These are phyloP conservation scores for Erebia ligea DNA, from an alignment of 2,888 invertebrate genomes.

Conservation along the genomic window DNA sequence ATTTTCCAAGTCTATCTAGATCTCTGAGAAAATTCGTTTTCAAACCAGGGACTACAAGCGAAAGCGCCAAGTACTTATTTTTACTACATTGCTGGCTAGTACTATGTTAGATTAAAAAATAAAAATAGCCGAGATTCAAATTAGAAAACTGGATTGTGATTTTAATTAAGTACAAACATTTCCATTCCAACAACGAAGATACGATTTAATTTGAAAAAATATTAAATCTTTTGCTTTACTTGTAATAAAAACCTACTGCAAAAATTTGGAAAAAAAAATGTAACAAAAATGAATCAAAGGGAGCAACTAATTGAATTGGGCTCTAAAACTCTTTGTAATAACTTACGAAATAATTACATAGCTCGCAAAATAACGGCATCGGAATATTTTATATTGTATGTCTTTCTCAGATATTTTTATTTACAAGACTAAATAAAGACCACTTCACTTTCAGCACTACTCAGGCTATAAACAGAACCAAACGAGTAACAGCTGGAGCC, in stretches of 20 bases:
- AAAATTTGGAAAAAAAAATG: conserved; percentile 3
- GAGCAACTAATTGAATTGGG: conserved; percentile 40
- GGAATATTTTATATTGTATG: conserved; percentile 25
- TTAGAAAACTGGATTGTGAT: neutral
- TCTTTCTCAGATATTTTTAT: neutral
- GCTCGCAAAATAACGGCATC: conserved; percentile 31
- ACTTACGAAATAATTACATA: conserved; percentile 46
- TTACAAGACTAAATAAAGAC: too few species aligned
- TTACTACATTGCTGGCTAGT: too few species aligned
- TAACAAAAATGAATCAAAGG: conserved; percentile 31
- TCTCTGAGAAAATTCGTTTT: too few species aligned
- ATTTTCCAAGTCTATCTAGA: too few species aligned
- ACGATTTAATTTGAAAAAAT: neutral
- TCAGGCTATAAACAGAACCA: too few species aligned
- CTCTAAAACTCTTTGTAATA: conserved; percentile 43
- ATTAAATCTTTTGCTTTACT: neutral
- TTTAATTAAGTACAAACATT: neutral
- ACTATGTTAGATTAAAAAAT: too few species aligned
- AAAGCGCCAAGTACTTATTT: too few species aligned
- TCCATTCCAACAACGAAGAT: neutral
- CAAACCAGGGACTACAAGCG: too few species aligned
- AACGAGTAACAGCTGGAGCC: too few species aligned
- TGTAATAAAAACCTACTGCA: too few species aligned
- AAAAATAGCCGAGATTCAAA: too few species aligned
- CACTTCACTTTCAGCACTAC: too few species aligned